These are phyloP conservation scores for Biston betularia DNA, from an alignment of 2,888 invertebrate genomes.

Conservation along the genomic window DNA sequence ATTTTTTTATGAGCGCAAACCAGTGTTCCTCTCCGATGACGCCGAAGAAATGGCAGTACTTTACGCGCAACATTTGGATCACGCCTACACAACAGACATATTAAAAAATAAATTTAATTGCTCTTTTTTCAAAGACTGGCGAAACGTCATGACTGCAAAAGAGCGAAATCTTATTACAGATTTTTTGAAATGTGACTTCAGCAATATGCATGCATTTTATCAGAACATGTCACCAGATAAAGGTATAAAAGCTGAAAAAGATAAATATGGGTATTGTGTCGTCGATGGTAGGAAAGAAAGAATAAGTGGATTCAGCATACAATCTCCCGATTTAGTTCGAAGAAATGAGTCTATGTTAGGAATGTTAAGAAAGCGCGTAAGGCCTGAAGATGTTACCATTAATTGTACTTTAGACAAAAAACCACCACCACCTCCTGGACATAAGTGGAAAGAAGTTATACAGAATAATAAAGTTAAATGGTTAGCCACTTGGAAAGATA, in stretches of 20 bases:
- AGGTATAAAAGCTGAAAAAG: background rate
- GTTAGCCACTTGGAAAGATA: background rate
- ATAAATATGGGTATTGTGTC: background rate
- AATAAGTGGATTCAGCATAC: background rate
- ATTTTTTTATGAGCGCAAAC: slow-evolving; percentile 1
- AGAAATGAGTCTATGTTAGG: background rate
- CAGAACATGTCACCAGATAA: no score
- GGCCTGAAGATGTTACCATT: background rate
- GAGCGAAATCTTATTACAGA: background rate
- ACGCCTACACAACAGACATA: background rate
- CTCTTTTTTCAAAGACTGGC: background rate
- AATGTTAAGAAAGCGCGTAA: background rate
- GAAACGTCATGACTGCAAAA: background rate
- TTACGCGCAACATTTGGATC: background rate
- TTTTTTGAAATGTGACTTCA: background rate
- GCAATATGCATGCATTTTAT: background rate
- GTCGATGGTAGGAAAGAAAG: background rate
- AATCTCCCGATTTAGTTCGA: background rate
- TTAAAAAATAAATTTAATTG: background rate
- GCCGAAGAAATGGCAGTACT: background rate
- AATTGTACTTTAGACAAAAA: background rate
- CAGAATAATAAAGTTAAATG: background rate
- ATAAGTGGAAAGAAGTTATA: background rate
- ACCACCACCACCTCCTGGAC: background rate
- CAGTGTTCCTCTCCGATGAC: background rate